Base-by-base conservation (phyloP, 2,797 vertebrate genomes). In the Ctenopoma kingsleyae region DNA sequence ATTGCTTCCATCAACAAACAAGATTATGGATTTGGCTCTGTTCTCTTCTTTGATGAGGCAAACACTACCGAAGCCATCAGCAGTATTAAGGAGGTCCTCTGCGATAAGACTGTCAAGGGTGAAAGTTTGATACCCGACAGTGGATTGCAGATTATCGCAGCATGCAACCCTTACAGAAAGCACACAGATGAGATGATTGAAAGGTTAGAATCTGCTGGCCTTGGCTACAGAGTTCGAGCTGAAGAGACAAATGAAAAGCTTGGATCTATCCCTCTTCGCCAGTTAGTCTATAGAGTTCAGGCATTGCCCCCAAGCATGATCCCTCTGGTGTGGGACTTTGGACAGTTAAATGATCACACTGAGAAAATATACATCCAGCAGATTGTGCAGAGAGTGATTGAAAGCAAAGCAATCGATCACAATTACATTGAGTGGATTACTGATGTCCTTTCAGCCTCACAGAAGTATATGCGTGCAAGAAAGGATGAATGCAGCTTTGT, bases 261-360 rank as follows among this genome's bases (percentile, higher is more conserved):
- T 41, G 98, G 98, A 0, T 96, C 96, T 16, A 95, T 97, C 76
- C 98, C 98, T 0, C 94, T 99, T 46, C 91, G 98, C 1, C 98
- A 99, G 89, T 94, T 99, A 1, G 98, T 99, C n/a, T 99, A 99
- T 76, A 94, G 98, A 1, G 98, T 99, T 46, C 97, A 99, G 0
- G 96, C 97, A 0, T 94, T 99, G 57, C 98, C 98, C 0, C 97
- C 97, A 8, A 99, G 98, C 91, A 96, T 99, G 93, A 94, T 97
- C 62, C 97, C 97, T 0, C 84, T 99, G 50, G 97, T 99, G 23
- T 99, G 98, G 98, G 98, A 99, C 84, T 99, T 99, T 16, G 98
- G 98, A 54, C 98, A 99, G 72, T 91, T 99, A 68, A 96, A 96
- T 67, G 88, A 95, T 69, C 10, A 79, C 0, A 92, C 96, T 0